Evolutionary conservation across 2,888 invertebrate genomes (phyloP).

Genomic region (Eumerus sabulonum): DNA sequence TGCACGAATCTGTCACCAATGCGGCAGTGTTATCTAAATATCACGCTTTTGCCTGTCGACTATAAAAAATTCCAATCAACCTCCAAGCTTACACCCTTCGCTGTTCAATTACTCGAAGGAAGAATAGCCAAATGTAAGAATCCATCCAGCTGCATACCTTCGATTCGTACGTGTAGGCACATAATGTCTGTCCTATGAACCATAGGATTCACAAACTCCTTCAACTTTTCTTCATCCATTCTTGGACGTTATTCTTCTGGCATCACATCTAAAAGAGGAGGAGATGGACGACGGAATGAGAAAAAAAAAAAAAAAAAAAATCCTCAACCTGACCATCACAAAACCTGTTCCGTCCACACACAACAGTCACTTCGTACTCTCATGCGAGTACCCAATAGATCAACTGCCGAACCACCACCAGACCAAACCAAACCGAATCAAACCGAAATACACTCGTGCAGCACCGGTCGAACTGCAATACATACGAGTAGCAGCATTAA

Average conservation of each 20-base stretch:
- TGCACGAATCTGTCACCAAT: conserved; percentile 20
- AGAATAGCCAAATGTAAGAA: conserved; percentile 22
- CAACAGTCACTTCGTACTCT: too few species aligned
- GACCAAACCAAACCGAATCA: conserved; percentile 28
- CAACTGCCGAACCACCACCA: conserved; percentile 29
- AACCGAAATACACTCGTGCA: not conserved
- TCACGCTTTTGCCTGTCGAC: too few species aligned
- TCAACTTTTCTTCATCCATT: conserved; percentile 64
- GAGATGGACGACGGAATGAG: too few species aligned
- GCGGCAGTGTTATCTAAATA: not conserved
- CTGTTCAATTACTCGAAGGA: conserved; percentile 11
- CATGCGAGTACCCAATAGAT: conserved; percentile 26
- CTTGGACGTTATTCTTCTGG: conserved; percentile 48
- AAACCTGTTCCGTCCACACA: conserved; percentile 51
- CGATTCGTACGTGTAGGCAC: conserved; percentile 31
- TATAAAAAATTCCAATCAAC: too few species aligned
- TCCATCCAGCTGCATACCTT: conserved; percentile 24
- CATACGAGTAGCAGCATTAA: not conserved
- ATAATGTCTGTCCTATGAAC: not conserved
- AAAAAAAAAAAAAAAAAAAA: too few species aligned
- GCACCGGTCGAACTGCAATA: conserved; percentile 1
- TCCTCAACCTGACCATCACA: conserved; percentile 57
- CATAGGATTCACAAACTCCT: conserved; percentile 29
- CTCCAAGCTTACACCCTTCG: conserved; percentile 16
- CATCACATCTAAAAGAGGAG: conserved; percentile 10